Evolutionary conservation across 1,140 invertebrate genomes (phyloP).

Genomic region (Cherax quadricarinatus): DNA sequence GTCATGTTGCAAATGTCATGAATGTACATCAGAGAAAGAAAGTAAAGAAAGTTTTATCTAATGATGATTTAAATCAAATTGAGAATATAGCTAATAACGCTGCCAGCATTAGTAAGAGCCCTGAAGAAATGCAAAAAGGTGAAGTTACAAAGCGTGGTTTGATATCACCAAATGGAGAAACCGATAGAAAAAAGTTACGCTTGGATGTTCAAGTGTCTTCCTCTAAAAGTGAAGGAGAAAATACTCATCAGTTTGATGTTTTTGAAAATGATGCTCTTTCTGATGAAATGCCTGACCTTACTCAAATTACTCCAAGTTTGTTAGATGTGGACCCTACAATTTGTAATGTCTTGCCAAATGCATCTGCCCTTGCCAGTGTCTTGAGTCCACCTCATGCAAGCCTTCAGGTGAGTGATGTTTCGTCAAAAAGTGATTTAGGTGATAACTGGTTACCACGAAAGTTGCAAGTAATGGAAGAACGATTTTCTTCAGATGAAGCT

Average conservation of each 20-base stretch:
- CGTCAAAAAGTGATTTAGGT: background rate
- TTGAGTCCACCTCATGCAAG: slow-evolving; percentile 44
- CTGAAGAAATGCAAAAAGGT: background rate
- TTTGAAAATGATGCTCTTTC: slow-evolving; percentile 56
- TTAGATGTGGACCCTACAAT: slow-evolving; percentile 65
- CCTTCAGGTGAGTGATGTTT: slow-evolving; percentile 16
- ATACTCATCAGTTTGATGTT: slow-evolving; percentile 34
- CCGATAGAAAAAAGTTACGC: slow-evolving; percentile 15
- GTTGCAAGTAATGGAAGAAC: slow-evolving; percentile 14
- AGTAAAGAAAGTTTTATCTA: background rate
- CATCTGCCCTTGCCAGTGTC: slow-evolving; percentile 58
- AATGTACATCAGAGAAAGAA: background rate
- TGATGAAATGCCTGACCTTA: slow-evolving; percentile 67
- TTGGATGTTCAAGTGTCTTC: background rate
- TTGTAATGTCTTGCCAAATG: slow-evolving; percentile 65
- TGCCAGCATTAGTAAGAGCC: background rate
- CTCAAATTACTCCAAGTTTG: slow-evolving; percentile 66
- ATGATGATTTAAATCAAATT: background rate
- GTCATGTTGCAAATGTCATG: background rate
- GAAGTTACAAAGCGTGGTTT: slow-evolving; percentile 8
- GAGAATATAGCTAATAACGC: background rate
- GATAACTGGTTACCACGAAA: slow-evolving; percentile 18
- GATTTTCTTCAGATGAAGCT: background rate
- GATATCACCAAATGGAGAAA: background rate
- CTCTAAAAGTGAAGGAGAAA: slow-evolving; percentile 8